Percentiles rank a stretch among this genome's conserved stretches.
These are phyloP conservation scores for Eriosoma lanigerum DNA, from an alignment of 1,140 invertebrate genomes.

Conservation along the genomic window DNA sequence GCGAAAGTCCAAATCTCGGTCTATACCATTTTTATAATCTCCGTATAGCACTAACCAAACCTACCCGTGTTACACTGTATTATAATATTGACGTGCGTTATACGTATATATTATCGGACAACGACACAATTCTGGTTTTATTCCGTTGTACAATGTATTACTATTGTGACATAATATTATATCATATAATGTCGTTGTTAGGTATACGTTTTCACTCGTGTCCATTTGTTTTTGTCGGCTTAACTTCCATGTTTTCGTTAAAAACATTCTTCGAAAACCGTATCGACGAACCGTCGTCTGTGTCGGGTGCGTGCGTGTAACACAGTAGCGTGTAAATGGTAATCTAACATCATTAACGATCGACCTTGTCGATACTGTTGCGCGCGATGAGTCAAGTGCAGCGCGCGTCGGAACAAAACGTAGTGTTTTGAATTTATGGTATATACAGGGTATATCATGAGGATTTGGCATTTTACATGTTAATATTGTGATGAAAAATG, in stretches of 20 bases:
- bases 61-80: no score
- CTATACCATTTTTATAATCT: no score
- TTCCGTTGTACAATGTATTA: neutral
- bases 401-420: no score
- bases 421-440: no score
- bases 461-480: no score
- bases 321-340: conserved; percentile 34
- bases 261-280: conserved; percentile 30
- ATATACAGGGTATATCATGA: no score
- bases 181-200: neutral
- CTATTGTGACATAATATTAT: neutral
- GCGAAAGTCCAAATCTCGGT: no score
- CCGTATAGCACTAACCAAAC: no score
- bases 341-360: conserved; percentile 39
- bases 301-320: neutral
- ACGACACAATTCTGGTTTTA: neutral
- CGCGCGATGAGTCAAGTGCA: conserved; percentile 12
- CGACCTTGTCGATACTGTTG: conserved; percentile 1
- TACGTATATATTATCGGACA: neutral
- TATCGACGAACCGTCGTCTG: conserved; percentile 16
- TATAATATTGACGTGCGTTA: neutral
- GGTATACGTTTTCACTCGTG: neutral
- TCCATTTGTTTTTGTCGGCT: neutral
- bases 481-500: no score
- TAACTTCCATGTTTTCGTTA: conserved; percentile 6